phyloP scores from a whole-genome alignment of 2,113 vertebrate species.

The Amphilophus citrinellus region DNA sequence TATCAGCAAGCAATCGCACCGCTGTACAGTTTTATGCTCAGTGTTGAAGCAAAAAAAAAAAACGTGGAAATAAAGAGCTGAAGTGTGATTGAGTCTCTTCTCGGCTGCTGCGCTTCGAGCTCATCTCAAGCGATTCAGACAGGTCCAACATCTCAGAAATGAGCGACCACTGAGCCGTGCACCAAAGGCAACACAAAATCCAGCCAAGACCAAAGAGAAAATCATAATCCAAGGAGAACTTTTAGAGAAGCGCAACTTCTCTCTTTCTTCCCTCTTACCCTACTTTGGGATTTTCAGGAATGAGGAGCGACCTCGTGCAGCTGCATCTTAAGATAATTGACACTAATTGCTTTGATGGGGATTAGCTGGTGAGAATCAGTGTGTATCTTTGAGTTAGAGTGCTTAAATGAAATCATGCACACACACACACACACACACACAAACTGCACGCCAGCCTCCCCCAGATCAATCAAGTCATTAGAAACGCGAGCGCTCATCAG shows the following conservation, averaged over 20 bases:
- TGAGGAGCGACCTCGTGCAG: conserved; percentile 63
- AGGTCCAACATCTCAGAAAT: conserved; percentile 26
- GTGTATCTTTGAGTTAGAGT: conserved; percentile 57
- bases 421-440: background rate
- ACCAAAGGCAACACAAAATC: conserved; percentile 10
- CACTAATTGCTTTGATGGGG: conserved; percentile 79
- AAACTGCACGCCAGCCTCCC: conserved; percentile 39
- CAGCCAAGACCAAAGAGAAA: conserved; percentile 39
- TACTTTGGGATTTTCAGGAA: conserved; percentile 48
- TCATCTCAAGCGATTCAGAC: conserved; percentile 30
- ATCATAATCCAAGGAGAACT: conserved; percentile 46
- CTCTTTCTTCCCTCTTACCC: conserved; percentile 40
- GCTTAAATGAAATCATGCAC: conserved; percentile 63
- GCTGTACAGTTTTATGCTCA: background rate
- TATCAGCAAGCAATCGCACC: conserved; percentile 14
- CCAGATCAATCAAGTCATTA: conserved; percentile 78
- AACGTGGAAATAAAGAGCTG: background rate
- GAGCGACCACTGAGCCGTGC: conserved; percentile 28
- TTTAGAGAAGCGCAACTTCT: conserved; percentile 34
- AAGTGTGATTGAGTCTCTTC: conserved; percentile 8
- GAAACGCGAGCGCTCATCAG: conserved; percentile 76
- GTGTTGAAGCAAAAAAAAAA: background rate
- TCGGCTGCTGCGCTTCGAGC: background rate
- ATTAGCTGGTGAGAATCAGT: conserved; percentile 75
- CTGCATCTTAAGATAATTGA: conserved; percentile 80